Percentiles rank a stretch among this genome's conserved stretches.
phyloP scores from a whole-genome alignment of 1,140 invertebrate species.

The Scaptomyza pallida region DNA sequence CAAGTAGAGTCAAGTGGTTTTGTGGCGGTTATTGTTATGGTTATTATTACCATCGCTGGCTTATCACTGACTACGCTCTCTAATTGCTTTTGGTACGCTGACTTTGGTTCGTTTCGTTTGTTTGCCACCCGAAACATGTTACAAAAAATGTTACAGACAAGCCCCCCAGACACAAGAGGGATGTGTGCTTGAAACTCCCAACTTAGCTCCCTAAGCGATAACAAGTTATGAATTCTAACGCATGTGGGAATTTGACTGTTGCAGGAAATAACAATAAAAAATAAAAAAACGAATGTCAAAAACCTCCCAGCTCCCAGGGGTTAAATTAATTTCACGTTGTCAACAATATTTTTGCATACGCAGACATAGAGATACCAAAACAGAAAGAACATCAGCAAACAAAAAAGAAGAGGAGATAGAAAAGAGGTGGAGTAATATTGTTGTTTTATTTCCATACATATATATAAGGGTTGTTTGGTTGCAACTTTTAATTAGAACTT shows the following conservation, averaged over 20 bases:
- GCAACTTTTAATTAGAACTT: conserved; percentile 72
- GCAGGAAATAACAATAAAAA: conserved; percentile 1
- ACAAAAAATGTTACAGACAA: conserved; percentile 21
- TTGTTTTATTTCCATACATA: conserved; percentile 16
- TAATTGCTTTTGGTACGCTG: conserved; percentile 51
- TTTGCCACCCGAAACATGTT: conserved; percentile 13
- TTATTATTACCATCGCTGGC: conserved; percentile 13
- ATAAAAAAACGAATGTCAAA: too few relatives aligned
- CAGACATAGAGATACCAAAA: conserved; percentile 9
- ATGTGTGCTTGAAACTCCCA: conserved; percentile 8
- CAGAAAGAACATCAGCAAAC: background rate
- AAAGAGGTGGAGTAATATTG: background rate
- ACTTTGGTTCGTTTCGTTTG: conserved; percentile 9
- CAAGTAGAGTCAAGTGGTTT: conserved; percentile 25
- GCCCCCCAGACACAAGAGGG: conserved; percentile 23
- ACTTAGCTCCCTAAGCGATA: conserved; percentile 17
- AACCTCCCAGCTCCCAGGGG: conserved; percentile 27
- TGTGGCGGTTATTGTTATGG: conserved; percentile 11
- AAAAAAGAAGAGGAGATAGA: background rate
- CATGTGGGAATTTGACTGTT: conserved; percentile 36
- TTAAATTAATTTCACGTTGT: conserved; percentile 67
- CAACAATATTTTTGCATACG: conserved; percentile 61
- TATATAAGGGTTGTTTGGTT: conserved; percentile 21
- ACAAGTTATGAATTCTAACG: conserved; percentile 47
- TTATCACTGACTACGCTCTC: conserved; percentile 30